A percentile compares a stretch with the other conserved stretches of the same genome.
phyloP scores from a whole-genome alignment of 64 coral and sea anemone species.

The Montipora cactus region DNA sequence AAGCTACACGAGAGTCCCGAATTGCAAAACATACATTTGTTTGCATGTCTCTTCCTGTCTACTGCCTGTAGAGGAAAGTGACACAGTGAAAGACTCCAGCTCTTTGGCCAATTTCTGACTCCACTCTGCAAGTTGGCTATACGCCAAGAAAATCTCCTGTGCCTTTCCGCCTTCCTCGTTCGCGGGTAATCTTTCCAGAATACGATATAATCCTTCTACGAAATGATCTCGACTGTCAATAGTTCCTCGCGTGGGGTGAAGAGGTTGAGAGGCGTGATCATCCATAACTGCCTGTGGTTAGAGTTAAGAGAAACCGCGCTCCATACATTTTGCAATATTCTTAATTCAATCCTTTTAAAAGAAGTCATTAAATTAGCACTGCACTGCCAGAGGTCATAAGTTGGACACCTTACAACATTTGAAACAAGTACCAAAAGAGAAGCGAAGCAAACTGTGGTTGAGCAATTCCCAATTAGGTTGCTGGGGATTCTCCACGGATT shows the following conservation, averaged over 20 bases:
- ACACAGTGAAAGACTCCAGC: slow-evolving; percentile 40
- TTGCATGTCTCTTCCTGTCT: slow-evolving; percentile 73
- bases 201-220: slow-evolving; percentile 42
- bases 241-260: slow-evolving; percentile 69
- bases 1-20: not conserved
- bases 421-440: too few relatives aligned
- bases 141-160: slow-evolving; percentile 68
- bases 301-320: slow-evolving; percentile 19
- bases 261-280: slow-evolving; percentile 40
- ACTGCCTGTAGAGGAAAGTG: slow-evolving; percentile 38
- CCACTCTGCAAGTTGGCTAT: slow-evolving; percentile 56
- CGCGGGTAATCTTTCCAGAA: slow-evolving; percentile 38
- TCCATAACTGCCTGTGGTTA: slow-evolving; percentile 39
- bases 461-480: too few relatives aligned
- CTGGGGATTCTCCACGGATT: too few relatives aligned
- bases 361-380: too few relatives aligned
- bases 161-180: not conserved
- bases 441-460: too few relatives aligned
- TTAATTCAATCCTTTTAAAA: too few relatives aligned
- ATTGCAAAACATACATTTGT: slow-evolving; percentile 64
- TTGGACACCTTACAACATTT: too few relatives aligned
- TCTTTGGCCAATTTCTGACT: slow-evolving; percentile 56
- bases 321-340: not conserved
- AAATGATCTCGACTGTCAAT: slow-evolving; percentile 90
- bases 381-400: too few relatives aligned